Conservation (phyloP, 1,140 invertebrate genomes). For the Idris sp. region DNA sequence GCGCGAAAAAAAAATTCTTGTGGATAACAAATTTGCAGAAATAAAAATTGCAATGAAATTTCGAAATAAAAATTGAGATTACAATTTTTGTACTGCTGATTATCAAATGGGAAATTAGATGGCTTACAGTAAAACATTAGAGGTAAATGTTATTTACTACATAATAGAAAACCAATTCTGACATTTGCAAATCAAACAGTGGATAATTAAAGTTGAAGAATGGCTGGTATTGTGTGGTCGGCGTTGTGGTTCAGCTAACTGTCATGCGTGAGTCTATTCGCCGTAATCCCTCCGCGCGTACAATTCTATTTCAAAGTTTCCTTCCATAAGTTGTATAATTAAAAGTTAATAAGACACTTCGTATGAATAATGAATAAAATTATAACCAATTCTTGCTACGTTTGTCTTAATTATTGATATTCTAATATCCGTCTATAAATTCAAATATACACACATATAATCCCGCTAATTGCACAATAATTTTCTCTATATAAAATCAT, state of each 20-base stretch:
- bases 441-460: slow-evolving; percentile 3
- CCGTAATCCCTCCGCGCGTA: slow-evolving; percentile 8
- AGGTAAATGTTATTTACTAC: no score
- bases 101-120: no score
- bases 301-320: slow-evolving; percentile 33
- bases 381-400: slow-evolving; percentile 18
- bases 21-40: no score
- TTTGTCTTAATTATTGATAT: slow-evolving; percentile 30
- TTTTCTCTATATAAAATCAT: slow-evolving; percentile 22
- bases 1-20: no score
- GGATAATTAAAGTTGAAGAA: slow-evolving; percentile 16
- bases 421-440: slow-evolving; percentile 15
- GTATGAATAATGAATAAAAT: slow-evolving; percentile 28
- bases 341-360: slow-evolving; percentile 34
- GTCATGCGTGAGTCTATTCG: slow-evolving; percentile 8
- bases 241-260: not conserved
- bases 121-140: no score
- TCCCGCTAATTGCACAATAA: slow-evolving; percentile 2
- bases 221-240: not conserved
- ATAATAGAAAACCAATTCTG: not conserved
- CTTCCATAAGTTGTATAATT: slow-evolving; percentile 35
- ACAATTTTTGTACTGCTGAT: no score
- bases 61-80: no score
- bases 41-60: no score
- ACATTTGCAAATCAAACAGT: not conserved